phyloP scores from a whole-genome alignment of 2,113 vertebrate species.

The Verasper variegatus region DNA sequence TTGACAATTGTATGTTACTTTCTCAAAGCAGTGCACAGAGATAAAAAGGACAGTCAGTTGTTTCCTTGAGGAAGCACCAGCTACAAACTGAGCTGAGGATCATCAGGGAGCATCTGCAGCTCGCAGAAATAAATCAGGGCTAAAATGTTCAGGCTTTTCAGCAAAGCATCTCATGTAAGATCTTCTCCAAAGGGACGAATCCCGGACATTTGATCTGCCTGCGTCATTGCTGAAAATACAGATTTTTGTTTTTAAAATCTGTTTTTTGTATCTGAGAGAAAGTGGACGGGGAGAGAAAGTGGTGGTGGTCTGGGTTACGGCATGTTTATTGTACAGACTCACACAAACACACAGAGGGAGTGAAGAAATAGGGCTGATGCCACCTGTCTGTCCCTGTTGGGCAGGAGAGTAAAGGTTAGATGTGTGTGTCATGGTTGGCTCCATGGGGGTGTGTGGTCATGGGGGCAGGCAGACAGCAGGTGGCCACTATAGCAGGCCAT shows the following conservation, averaged over 20 bases:
- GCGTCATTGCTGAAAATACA: conserved; percentile 14
- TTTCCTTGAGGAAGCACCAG: too few species aligned
- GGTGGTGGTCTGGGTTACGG: conserved; percentile 30
- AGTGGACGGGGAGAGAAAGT: conserved; percentile 5
- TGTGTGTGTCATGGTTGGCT: conserved; percentile 59
- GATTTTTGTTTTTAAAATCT: conserved; percentile 1
- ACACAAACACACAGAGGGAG: conserved; percentile 17
- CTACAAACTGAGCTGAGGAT: too few species aligned
- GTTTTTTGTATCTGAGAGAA: background rate
- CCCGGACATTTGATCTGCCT: conserved; percentile 15
- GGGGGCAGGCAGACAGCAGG: conserved; percentile 65
- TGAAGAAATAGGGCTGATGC: conserved; percentile 17
- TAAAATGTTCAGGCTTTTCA: background rate
- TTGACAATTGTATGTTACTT: too few species aligned
- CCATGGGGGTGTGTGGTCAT: conserved; percentile 63
- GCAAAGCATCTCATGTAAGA: background rate
- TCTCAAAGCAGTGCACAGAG: too few species aligned
- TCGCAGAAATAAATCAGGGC: background rate
- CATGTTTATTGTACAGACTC: conserved; percentile 19
- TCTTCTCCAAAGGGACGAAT: background rate
- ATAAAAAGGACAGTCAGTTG: too few species aligned
- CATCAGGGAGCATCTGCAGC: too few species aligned
- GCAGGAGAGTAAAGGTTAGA: conserved; percentile 60
- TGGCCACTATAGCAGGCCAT: conserved; percentile 46
- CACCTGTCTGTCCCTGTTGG: conserved; percentile 72